Evolutionary conservation across 2,888 invertebrate species (phyloP).

Genomic region (Bellardia pandia): DNA sequence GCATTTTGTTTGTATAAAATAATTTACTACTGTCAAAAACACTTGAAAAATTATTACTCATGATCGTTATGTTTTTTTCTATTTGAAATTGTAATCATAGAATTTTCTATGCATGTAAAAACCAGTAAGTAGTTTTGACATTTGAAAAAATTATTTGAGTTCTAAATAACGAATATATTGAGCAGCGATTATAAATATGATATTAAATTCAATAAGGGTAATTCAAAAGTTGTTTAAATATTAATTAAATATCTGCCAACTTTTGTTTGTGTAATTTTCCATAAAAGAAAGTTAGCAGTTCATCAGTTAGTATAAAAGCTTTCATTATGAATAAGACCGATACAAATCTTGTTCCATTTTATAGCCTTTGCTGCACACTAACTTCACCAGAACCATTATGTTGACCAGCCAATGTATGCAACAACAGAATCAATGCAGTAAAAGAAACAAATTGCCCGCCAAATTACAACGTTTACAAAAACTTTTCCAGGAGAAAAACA

Average conservation of each 20-base stretch:
- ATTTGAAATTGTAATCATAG: too few relatives aligned
- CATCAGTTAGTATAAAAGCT: too few relatives aligned
- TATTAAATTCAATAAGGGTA: constrained; percentile 41
- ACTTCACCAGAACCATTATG: constrained; percentile 18
- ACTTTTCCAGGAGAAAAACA: constrained; percentile 79
- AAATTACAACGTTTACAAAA: constrained; percentile 68
- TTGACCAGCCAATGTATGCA: constrained; percentile 11
- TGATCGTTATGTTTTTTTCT: too few relatives aligned
- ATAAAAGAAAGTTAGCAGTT: too few relatives aligned
- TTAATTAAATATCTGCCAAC: too few relatives aligned
- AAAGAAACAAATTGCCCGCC: constrained; percentile 2
- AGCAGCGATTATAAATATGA: background rate
- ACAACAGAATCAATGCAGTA: background rate
- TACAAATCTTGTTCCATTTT: background rate
- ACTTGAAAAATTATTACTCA: too few relatives aligned
- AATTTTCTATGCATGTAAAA: too few relatives aligned
- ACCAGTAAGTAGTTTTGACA: too few relatives aligned
- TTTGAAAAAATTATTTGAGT: background rate
- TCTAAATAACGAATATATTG: background rate
- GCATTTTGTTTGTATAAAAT: too few relatives aligned
- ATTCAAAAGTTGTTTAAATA: background rate
- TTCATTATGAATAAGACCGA: too few relatives aligned
- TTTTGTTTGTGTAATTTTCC: too few relatives aligned
- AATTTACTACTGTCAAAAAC: too few relatives aligned
- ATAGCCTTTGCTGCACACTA: constrained; percentile 25